phyloP scores from a whole-genome alignment of 2,113 vertebrate species.

The Vidua macroura region DNA sequence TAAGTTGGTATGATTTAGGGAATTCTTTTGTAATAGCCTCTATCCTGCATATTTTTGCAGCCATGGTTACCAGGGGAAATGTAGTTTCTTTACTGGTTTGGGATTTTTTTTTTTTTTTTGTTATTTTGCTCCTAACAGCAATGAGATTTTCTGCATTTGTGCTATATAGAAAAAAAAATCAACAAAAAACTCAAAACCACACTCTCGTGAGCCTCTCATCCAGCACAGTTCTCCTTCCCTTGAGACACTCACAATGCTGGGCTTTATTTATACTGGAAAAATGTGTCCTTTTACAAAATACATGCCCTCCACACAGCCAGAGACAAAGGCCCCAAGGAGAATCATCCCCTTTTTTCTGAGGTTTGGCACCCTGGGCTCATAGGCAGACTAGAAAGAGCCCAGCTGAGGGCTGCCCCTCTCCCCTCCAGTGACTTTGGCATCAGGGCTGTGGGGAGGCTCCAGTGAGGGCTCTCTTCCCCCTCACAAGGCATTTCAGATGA shows the following conservation, averaged over 20 bases:
- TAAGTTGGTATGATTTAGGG: not conserved
- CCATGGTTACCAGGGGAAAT: not conserved
- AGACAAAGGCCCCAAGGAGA: not conserved
- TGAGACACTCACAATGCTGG: not conserved
- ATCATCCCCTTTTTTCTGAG: not conserved
- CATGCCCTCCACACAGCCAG: not conserved
- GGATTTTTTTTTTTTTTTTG: not conserved
- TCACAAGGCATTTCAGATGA: not conserved
- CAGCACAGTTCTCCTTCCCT: not conserved
- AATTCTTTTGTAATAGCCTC: not conserved
- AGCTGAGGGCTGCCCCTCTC: not conserved
- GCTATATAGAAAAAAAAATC: not conserved
- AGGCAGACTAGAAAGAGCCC: not conserved
- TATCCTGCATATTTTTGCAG: not conserved
- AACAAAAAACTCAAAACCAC: not conserved
- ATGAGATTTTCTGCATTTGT: not conserved
- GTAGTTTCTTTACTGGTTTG: not conserved
- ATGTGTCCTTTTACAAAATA: not conserved
- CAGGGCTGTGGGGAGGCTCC: not conserved
- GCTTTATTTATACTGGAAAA: not conserved
- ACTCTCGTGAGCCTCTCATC: not conserved
- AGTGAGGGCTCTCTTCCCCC: rapidly evolving
- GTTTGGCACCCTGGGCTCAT: not conserved
- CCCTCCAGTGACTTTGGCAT: not conserved
- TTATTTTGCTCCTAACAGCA: not conserved